A percentile compares a stretch with the other conserved stretches of the same genome.
These are phyloP conservation scores for Eulemur coronatus DNA, from an alignment of 2,797 vertebrate genomes.

Conservation along the genomic window DNA sequence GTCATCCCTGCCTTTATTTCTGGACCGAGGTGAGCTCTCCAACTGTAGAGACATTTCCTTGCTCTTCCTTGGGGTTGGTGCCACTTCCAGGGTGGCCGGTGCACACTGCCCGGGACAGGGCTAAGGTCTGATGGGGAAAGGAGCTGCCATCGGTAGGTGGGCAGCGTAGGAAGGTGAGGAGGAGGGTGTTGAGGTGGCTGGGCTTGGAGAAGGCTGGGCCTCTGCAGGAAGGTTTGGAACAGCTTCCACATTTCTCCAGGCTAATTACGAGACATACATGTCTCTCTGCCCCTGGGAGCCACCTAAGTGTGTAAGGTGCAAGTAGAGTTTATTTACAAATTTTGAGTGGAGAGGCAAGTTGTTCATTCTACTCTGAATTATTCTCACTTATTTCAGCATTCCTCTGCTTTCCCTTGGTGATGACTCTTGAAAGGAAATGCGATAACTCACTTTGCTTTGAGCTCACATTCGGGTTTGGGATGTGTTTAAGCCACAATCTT, in stretches of 20 bases:
- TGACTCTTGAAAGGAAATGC: background rate
- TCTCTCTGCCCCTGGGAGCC: background rate
- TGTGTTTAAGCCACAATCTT: accelerated
- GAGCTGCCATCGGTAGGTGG: background rate
- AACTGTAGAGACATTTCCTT: accelerated
- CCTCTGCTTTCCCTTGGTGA: background rate
- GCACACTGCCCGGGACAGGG: accelerated
- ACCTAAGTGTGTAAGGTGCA: accelerated
- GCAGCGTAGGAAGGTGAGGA: background rate
- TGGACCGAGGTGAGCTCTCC: background rate
- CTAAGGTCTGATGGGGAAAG: background rate
- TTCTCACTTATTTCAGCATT: background rate
- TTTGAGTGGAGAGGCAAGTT: background rate
- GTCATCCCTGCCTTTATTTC: background rate
- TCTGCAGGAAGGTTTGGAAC: background rate
- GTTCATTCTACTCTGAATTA: background rate
- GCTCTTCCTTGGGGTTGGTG: too few species aligned
- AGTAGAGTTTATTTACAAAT: background rate
- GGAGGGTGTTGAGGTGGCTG: background rate
- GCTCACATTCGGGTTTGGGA: accelerated
- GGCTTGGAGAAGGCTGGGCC: background rate
- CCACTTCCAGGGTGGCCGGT: accelerated
- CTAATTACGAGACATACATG: accelerated
- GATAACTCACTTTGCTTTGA: background rate
- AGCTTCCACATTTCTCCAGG: background rate